A percentile compares a stretch with the other conserved stretches of the same genome.
Evolutionary conservation across 1,140 invertebrate genomes (phyloP).

Genomic region (Drosophila subpulchrella): DNA sequence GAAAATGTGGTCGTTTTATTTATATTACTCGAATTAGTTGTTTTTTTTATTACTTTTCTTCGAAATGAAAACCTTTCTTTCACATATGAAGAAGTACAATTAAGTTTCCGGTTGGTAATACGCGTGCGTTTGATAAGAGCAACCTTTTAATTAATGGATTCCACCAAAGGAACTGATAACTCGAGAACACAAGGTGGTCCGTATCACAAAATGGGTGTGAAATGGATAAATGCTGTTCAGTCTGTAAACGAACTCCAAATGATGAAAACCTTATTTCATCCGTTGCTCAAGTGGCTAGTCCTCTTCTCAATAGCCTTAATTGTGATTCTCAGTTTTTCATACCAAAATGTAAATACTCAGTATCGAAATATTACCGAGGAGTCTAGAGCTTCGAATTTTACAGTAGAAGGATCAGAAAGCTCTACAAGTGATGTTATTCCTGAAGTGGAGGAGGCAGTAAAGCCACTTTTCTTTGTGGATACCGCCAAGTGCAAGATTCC

Average conservation of each 20-base stretch:
- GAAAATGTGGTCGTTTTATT: no score
- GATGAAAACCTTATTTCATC: constrained; percentile 10
- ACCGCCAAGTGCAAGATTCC: constrained; percentile 55
- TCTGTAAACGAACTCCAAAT: not conserved
- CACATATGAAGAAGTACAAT: no score
- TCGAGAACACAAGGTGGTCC: not conserved
- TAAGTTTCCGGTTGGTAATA: no score
- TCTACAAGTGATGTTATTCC: no score
- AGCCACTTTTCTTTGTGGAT: constrained; percentile 45
- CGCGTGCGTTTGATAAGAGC: no score
- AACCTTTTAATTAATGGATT: not conserved
- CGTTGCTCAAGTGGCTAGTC: constrained; percentile 9
- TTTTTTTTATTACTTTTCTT: no score
- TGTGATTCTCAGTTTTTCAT: constrained; percentile 3
- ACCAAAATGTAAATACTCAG: not conserved
- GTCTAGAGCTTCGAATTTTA: no score
- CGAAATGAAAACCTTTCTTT: no score
- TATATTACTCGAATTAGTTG: no score
- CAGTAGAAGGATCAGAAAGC: not conserved
- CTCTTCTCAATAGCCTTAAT: constrained; percentile 3
- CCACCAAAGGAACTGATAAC: not conserved
- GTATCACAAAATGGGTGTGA: no score
- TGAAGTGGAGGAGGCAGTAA: not conserved
- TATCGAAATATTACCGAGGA: no score
- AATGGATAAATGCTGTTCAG: not conserved